Evolutionary conservation across 2,888 invertebrate genomes (phyloP), one percentile per base, ranked within the genome.

Genomic region (Synergus itoensis): DNA sequence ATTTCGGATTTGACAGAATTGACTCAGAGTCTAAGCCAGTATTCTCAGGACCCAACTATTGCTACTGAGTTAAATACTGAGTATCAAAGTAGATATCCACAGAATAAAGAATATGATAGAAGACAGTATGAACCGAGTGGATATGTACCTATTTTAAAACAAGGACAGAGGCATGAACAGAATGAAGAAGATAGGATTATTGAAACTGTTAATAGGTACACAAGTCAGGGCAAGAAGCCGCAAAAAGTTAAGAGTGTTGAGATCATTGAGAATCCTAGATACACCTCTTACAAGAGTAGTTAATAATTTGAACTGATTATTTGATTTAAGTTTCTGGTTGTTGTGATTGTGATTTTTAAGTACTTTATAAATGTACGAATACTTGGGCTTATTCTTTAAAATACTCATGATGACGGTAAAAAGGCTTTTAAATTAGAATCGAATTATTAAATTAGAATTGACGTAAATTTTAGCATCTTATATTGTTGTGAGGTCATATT

Each of bases 241-340:
- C 89, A 86, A 77, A 92, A 91, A 83, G 87, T 89, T 1, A 92
- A 91, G 77, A 92, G 81, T 81, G 91, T 92, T 5, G 88, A 92
- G 80, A 92, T 92, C 3, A 80, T 92, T 36, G 91, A 91, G 3
- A 89, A 91, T 81, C 90, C 89, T 4, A 76, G 78, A 9, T 79
- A 79, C 28, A 36, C 77, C 14, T 77, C 77, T 77, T 76, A 79
- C 48, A 77, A 57, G 1, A 57, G 57, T 18, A 57, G 57, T 18
- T 57, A 57, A 57, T 57, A 18, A 12, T n/a, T 40, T 64, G 28
- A 16, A 64, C 40, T 64, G 40, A 64, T 14, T 64, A 64, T 40
- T 64, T 64, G 1, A 40, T 64, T 16, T 64, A 40, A 40, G 28
- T 28, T 64, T 14, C 4, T 28, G 18, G 28, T 40, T 64, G 28